phyloP scores from a whole-genome alignment of 2,113 vertebrate species.

The Sitta europaea region DNA sequence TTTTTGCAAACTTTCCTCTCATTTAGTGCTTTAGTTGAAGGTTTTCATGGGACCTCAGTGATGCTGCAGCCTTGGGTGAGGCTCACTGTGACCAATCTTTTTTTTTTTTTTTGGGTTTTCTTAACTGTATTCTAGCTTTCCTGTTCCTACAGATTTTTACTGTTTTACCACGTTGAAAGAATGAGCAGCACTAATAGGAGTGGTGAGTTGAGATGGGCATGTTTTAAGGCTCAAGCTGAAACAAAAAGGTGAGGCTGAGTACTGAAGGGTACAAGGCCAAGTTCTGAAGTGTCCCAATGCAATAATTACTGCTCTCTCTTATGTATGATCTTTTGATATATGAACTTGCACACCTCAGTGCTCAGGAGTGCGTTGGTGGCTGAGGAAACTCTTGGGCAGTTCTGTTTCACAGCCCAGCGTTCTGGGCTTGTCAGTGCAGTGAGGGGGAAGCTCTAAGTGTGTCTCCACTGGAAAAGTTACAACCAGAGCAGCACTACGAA shows the following conservation, averaged over 20 bases:
- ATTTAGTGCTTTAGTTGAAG: neutral
- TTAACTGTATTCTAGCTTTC: neutral
- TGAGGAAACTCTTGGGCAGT: neutral
- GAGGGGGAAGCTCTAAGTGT: neutral
- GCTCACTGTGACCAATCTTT: neutral
- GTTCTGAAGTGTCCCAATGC: neutral
- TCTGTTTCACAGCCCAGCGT: neutral
- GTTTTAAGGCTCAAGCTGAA: neutral
- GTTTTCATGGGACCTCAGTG: neutral
- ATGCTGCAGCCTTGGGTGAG: neutral
- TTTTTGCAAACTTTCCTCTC: neutral
- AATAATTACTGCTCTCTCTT: neutral
- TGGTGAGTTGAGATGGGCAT: neutral
- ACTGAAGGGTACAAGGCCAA: neutral
- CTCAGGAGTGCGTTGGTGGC: neutral
- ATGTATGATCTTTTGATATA: neutral
- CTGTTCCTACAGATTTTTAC: neutral
- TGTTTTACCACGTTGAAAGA: neutral
- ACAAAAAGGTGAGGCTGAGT: neutral
- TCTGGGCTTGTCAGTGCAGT: conserved; percentile 10
- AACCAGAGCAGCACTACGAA: neutral
- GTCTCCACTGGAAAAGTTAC: conserved; percentile 7
- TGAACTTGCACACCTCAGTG: neutral
- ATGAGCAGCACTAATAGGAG: neutral
- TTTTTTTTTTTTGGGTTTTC: rapidly evolving